Evolutionary conservation across 2,888 invertebrate species (phyloP), one percentile per base, ranked within the genome.

Genomic region (Pheosia gnoma): DNA sequence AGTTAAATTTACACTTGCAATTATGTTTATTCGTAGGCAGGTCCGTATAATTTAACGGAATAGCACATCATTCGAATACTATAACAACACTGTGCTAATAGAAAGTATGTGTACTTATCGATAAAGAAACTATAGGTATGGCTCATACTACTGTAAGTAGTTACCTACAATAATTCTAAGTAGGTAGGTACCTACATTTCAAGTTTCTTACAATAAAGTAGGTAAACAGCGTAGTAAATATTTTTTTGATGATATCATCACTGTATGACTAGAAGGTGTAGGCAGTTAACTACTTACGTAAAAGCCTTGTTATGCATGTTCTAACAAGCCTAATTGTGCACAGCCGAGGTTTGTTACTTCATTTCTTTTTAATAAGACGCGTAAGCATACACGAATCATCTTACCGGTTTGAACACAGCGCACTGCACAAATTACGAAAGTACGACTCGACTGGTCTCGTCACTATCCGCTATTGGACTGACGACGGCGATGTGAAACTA

Each of bases 321-420:
- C 71, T 76, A 74, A 77, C 59, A 65, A 67, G 62, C 59, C 60
- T 72, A 76, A 77, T 67, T 53, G 65, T 68, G 57, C 49, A 62
- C 57, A 59, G 52, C 58, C 62, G 25, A 68, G 59, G 61, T 61
- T 67, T 70, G 57, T 59, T 45, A 65, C 57, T 58, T 62, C 25
- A 25, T 67, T 66, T 68, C 59, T 70, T 78, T 72, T 74, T 71
- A 75, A 77, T 78, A 74, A 76, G 77, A 78, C 25, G 25, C 25
- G 25, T 25, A 75, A 59, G 59, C 62, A 69, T 76, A 80, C 72
- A 77, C 73, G 79, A 74, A 67, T 55, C 53, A 61, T 59, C 82
- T 80, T 85, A 84, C 85, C 84, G 81, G 83, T 84, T 82, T 78
- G 70, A 57, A 63, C 72, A 65, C 64, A 65, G 67, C 63, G 61